phyloP scores from a whole-genome alignment of 2,113 vertebrate species.

The Helogale parvula region DNA sequence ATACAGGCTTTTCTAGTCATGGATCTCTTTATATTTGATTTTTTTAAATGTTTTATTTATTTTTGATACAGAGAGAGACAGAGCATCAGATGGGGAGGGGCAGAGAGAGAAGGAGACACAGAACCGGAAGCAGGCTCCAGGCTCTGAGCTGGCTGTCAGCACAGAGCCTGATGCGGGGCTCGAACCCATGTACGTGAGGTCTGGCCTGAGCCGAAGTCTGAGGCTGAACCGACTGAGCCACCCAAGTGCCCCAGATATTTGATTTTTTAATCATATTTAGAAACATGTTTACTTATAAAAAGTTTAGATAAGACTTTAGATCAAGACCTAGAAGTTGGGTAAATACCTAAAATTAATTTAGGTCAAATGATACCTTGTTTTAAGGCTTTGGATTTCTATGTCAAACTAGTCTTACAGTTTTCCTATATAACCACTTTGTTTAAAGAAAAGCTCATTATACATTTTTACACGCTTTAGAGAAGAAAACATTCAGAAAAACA shows the following conservation, averaged over 20 bases:
- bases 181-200: no score
- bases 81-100: no score
- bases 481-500: neutral
- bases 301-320: neutral
- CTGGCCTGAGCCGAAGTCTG: no score
- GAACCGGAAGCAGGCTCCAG: no score
- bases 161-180: no score
- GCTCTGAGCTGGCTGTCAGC: no score
- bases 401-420: neutral
- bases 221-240: no score
- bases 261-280: neutral
- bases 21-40: neutral
- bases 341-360: constrained; percentile 19
- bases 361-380: neutral
- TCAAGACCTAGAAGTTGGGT: neutral
- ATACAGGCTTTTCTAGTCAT: neutral
- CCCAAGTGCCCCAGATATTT: no score
- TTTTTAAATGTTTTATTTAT: no score
- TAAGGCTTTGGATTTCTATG: neutral
- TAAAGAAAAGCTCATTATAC: neutral
- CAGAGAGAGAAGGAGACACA: no score
- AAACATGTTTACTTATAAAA: neutral
- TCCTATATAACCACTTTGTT: neutral
- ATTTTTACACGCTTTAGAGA: neutral
- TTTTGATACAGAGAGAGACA: no score